Evolutionary conservation across 2,113 vertebrate species (phyloP).

Genomic region (Antidorcas marsupialis): DNA sequence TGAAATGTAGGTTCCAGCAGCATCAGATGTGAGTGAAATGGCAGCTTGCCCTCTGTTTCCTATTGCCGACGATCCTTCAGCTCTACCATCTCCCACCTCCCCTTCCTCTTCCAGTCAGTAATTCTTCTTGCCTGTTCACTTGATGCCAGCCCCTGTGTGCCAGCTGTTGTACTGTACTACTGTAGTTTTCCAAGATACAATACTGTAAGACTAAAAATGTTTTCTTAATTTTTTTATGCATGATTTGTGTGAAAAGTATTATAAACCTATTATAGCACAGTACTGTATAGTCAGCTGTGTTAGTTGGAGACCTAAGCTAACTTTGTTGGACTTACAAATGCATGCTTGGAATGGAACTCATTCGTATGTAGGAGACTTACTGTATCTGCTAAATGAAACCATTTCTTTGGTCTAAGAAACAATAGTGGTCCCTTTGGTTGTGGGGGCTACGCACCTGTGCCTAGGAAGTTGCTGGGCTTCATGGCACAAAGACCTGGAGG

Average conservation of each 20-base stretch:
- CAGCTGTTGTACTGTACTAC: background rate
- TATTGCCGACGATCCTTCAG: background rate
- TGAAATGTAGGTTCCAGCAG: background rate
- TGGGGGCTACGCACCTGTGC: rapidly evolving
- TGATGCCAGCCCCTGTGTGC: background rate
- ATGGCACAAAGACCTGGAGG: background rate
- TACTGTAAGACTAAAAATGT: background rate
- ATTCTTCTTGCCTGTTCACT: background rate
- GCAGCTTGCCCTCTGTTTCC: background rate
- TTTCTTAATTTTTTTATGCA: background rate
- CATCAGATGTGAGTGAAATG: background rate
- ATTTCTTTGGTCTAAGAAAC: background rate
- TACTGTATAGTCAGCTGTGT: background rate
- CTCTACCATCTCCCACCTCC: background rate
- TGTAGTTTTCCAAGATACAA: background rate
- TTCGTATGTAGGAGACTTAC: background rate
- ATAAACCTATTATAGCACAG: background rate
- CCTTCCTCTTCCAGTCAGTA: background rate
- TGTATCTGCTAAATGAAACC: background rate
- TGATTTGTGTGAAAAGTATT: background rate
- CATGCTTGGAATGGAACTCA: rapidly evolving
- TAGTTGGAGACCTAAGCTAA: background rate
- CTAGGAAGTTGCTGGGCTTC: background rate
- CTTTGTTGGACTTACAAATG: background rate
- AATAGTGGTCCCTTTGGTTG: background rate